Base-by-base conservation (phyloP, 1,140 invertebrate species). In the Drosophila ogumai region DNA sequence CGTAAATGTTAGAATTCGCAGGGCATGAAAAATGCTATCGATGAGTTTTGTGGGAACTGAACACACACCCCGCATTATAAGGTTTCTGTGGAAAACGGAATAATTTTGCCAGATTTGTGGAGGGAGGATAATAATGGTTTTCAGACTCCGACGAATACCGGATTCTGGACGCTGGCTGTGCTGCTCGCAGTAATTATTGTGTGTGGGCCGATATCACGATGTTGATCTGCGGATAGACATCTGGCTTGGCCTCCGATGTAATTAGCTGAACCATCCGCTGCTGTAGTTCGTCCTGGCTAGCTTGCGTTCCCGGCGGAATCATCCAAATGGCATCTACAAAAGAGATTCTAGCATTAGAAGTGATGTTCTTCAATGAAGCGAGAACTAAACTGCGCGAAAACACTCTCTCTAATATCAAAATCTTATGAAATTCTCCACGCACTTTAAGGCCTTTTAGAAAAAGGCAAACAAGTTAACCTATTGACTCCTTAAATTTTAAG, bases 141-240 rank as follows among this genome's bases (percentile, higher is more conserved):
- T 32, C 32, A 28, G 32, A 25, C 32, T 19, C 54, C 52, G 19
- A 38, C 52, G 19, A 38, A 38, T 41, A 36, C 19, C 36, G 38
- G 55, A 46, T 19, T 38, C 52, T 68, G 64, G 50, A 9, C 32
- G n/a, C 28, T 47, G 28, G 41, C 25, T 32, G 49, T 50, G 15
- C 25, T 50, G 25, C 36, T 28, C 52, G 28, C 46, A 31, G 25
- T 43, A 36, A 58, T 92, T 78, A 92, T 86, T 92, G 90, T 57
- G 91, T 92, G 64, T 86, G 91, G 72, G 88, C 84, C 31, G 84
- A 87, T 92, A 92, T 92, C 91, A 92, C 91, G 84, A 92, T 86
- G 64, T 92, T 92, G 44, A 92, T 91, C 84, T 92, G 91, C 75
- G 91, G 91, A 87, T 81, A 92, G 55, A 82, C 75, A 58, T 92